Conservation (phyloP, 2,113 vertebrate species). For the Chamaetylas fuelleborni region DNA sequence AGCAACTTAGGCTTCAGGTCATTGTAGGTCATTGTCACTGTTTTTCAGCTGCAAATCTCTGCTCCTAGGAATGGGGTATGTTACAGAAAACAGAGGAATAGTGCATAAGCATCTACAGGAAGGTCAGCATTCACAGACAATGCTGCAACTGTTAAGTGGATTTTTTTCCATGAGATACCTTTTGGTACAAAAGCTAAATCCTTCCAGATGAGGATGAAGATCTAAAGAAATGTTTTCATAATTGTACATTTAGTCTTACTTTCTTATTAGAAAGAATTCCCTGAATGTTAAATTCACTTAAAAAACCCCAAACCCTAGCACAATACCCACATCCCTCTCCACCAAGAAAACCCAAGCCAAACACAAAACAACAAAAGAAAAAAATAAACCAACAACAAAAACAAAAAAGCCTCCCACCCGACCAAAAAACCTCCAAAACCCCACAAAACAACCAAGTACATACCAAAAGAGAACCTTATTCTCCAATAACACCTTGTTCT, state of each 20-base stretch:
- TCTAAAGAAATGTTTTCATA: not conserved
- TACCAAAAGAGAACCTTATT: not conserved
- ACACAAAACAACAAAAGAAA: not conserved
- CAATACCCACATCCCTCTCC: fast-evolving
- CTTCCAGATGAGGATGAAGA: not conserved
- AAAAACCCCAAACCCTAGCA: not conserved
- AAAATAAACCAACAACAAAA: no score
- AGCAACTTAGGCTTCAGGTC: not conserved
- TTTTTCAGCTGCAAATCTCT: not conserved
- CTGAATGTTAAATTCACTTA: not conserved
- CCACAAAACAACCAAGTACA: not conserved
- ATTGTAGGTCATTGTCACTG: not conserved
- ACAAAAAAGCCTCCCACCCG: fast-evolving
- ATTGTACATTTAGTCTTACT: not conserved
- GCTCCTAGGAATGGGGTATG: not conserved
- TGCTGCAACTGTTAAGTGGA: not conserved
- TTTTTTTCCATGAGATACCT: not conserved
- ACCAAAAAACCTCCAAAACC: not conserved
- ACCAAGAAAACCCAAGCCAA: fast-evolving
- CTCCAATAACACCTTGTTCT: not conserved
- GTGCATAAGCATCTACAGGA: not conserved
- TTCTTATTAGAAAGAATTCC: not conserved
- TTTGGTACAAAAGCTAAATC: not conserved
- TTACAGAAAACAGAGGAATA: not conserved
- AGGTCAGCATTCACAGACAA: not conserved